Conservation (phyloP, 2,888 invertebrate species). For the Leptopilina syphax region DNA sequence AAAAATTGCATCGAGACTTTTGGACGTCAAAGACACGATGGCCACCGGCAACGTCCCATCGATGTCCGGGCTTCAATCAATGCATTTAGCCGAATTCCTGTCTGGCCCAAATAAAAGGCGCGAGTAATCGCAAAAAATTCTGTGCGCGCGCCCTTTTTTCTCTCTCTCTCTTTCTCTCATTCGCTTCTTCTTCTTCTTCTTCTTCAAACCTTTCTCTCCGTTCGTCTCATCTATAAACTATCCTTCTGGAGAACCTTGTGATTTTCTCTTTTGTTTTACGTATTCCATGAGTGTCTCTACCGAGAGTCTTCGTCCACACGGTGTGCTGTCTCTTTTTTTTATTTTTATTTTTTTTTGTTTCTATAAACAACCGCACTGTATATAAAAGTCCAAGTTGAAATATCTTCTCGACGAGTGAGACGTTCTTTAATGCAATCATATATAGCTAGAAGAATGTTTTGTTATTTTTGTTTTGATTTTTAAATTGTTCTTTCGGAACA, state of each 20-base stretch:
- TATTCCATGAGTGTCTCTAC: conserved; percentile 69
- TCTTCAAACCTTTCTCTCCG: too few relatives aligned
- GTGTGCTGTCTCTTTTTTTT: conserved; percentile 44
- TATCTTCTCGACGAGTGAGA: background rate
- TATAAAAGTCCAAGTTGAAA: conserved; percentile 6
- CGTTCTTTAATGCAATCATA: background rate
- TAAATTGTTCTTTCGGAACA: background rate
- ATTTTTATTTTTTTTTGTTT: conserved; percentile 48
- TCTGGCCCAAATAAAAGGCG: conserved; percentile 76
- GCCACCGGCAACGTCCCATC: conserved; percentile 73
- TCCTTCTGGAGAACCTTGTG: conserved; percentile 38
- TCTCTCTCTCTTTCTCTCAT: too few relatives aligned
- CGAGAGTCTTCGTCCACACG: conserved; percentile 51
- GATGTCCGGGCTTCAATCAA: conserved; percentile 76
- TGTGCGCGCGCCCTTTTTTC: conserved; percentile 48
- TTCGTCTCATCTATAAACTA: too few relatives aligned
- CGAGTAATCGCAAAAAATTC: conserved; percentile 69
- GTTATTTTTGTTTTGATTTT: background rate
- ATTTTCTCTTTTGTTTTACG: conserved; percentile 62
- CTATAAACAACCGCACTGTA: conserved; percentile 21
- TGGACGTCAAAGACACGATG: conserved; percentile 70
- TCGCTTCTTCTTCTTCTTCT: too few relatives aligned
- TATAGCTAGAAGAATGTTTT: too few relatives aligned
- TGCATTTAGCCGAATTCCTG: conserved; percentile 77
- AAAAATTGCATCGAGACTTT: conserved; percentile 62